These are phyloP conservation scores for Sepioteuthis lessoniana DNA, from an alignment of 2,888 invertebrate genomes.

Conservation along the genomic window DNA sequence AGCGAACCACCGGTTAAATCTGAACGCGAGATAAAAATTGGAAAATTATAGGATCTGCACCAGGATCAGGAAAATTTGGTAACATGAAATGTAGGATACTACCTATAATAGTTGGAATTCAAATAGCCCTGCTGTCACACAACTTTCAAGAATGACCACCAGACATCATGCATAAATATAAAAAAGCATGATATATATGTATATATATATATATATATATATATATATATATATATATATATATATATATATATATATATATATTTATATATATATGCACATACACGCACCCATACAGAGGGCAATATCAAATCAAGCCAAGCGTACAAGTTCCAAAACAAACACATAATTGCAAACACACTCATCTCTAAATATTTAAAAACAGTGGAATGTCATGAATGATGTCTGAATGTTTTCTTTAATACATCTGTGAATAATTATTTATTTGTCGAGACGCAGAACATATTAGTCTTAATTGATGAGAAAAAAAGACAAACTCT, in stretches of 20 bases:
- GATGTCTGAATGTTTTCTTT: neutral
- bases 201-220: neutral
- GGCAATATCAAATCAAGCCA: neutral
- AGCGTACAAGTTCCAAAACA: neutral
- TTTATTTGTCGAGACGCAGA: neutral
- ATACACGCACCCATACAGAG: neutral
- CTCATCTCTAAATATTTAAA: neutral
- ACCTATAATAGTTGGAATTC: too few species aligned
- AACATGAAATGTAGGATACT: too few species aligned
- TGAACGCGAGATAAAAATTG: too few species aligned
- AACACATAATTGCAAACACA: neutral
- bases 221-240: neutral
- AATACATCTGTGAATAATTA: neutral
- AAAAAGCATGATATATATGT: neutral
- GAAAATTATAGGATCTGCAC: too few species aligned
- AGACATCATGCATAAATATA: too few species aligned
- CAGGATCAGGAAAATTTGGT: too few species aligned
- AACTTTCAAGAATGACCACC: too few species aligned
- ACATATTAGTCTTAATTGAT: conserved; percentile 11
- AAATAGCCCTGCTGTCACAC: too few species aligned
- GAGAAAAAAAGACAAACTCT: neutral
- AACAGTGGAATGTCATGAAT: neutral
- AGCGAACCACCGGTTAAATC: too few species aligned
- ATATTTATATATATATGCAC: neutral
- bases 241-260: too few species aligned